These are phyloP conservation scores for Columba janthina DNA, from an alignment of 2,113 vertebrate species.

Conservation along the genomic window DNA sequence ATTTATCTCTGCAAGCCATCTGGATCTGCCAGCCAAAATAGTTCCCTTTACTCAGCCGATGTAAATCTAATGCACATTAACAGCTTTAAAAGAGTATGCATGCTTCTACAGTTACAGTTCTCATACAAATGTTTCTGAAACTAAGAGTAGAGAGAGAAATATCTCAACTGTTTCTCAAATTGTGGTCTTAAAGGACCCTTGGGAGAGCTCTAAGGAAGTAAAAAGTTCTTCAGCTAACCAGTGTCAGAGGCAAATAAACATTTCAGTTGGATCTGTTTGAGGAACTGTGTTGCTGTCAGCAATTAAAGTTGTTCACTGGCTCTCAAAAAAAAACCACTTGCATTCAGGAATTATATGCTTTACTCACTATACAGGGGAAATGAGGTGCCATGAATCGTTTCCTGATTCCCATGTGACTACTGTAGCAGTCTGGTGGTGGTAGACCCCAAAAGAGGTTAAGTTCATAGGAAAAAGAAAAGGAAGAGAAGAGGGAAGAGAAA, in stretches of 20 bases:
- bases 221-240: neutral
- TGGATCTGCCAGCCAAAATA: neutral
- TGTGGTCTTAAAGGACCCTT: neutral
- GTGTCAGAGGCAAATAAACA: neutral
- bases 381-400: neutral
- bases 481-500: neutral
- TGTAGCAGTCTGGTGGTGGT: neutral
- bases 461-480: neutral
- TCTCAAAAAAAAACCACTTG: neutral
- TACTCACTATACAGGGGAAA: neutral
- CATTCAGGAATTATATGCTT: neutral
- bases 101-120: neutral
- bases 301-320: neutral
- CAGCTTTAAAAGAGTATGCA: rapidly evolving
- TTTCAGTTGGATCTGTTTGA: neutral
- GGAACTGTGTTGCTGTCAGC: neutral
- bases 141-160: neutral
- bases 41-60: neutral
- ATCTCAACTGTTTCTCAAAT: neutral
- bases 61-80: neutral
- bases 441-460: neutral
- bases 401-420: neutral
- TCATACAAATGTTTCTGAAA: neutral
- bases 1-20: neutral
- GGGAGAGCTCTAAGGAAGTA: neutral